phyloP scores from a whole-genome alignment of 1,140 invertebrate species.

The Listronotus bonariensis region DNA sequence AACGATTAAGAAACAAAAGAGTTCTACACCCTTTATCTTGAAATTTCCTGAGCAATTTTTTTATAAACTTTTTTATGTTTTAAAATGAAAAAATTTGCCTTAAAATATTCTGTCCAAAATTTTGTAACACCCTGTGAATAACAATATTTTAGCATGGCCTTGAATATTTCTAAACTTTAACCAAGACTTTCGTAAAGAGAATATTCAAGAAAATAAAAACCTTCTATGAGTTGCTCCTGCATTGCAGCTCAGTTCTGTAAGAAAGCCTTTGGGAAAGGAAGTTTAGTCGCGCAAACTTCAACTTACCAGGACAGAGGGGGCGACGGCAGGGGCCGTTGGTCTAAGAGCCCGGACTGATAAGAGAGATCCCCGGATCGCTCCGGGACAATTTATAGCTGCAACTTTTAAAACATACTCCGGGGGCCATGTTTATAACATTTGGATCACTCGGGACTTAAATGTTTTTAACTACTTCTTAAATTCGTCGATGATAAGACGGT shows the following conservation, averaged over 20 bases:
- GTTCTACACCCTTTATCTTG: too few relatives aligned
- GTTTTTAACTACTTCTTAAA: constrained; percentile 51
- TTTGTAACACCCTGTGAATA: too few relatives aligned
- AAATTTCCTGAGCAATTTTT: too few relatives aligned
- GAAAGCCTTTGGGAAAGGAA: constrained; percentile 34
- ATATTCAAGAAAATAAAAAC: too few relatives aligned
- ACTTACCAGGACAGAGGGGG: constrained; percentile 21
- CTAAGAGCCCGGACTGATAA: constrained; percentile 50
- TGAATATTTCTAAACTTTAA: too few relatives aligned
- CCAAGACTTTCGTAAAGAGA: too few relatives aligned
- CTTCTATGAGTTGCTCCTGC: too few relatives aligned
- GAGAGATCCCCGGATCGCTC: constrained; percentile 55
- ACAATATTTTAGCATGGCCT: too few relatives aligned
- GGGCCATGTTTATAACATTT: constrained; percentile 53
- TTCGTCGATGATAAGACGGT: constrained; percentile 43
- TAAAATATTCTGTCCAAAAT: too few relatives aligned
- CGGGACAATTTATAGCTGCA: constrained; percentile 57
- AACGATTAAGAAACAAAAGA: too few relatives aligned
- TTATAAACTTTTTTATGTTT: too few relatives aligned
- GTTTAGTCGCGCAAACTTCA: constrained; percentile 19
- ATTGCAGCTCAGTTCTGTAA: not conserved
- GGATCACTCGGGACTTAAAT: constrained; percentile 51
- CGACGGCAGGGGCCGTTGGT: constrained; percentile 20
- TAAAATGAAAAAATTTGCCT: too few relatives aligned
- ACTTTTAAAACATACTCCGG: constrained; percentile 57